These are phyloP conservation scores for Oasisia sp. DNA, from an alignment of 2,888 invertebrate genomes.

Conservation along the genomic window DNA sequence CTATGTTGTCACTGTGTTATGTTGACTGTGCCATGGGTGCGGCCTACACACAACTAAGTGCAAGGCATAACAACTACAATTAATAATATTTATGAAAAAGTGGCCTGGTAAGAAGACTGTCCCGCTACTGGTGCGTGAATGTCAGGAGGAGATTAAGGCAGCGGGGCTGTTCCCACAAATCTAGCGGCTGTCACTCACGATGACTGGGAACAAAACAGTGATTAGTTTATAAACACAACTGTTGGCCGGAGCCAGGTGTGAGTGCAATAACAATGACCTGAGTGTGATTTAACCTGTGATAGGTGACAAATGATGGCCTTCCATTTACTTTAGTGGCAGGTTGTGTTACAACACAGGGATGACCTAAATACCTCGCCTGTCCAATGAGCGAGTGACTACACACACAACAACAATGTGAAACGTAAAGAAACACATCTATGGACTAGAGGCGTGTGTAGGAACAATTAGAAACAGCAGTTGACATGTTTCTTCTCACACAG, in stretches of 20 bases:
- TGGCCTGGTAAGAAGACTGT: background rate
- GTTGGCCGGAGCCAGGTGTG: background rate
- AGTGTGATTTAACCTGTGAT: background rate
- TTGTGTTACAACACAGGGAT: background rate
- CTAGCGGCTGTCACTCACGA: background rate
- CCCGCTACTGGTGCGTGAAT: background rate
- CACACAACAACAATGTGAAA: background rate
- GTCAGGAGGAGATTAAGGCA: background rate
- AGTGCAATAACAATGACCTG: background rate
- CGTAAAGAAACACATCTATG: background rate
- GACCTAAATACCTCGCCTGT: background rate
- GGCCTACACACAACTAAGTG: background rate
- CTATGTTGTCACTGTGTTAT: background rate
- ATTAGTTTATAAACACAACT: background rate
- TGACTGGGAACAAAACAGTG: background rate
- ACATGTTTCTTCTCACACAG: background rate
- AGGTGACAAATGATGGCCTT: background rate
- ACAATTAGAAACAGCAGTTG: background rate
- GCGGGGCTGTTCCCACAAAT: background rate
- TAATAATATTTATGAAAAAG: background rate
- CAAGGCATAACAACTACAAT: background rate
- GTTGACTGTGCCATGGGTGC: background rate
- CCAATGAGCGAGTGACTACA: no score
- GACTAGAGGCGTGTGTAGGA: background rate
- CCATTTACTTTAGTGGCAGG: constrained; percentile 1